These are phyloP conservation scores for Nothobranchius furzeri DNA, from an alignment of 2,113 vertebrate species.

Conservation along the genomic window DNA sequence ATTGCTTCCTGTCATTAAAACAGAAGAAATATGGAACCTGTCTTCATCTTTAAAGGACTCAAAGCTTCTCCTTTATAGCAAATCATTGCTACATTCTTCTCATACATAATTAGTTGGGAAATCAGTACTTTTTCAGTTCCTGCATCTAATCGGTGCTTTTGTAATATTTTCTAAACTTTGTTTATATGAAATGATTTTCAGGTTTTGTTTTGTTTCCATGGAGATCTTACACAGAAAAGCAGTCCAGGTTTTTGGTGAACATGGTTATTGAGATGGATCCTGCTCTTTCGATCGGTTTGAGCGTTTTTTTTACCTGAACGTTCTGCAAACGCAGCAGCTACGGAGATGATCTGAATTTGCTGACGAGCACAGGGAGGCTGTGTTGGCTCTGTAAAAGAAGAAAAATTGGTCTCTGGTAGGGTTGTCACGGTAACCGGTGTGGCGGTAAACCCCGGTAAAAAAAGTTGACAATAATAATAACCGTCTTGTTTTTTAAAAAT, in stretches of 20 bases:
- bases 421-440: too few species aligned
- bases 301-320: not conserved
- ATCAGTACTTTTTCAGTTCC: not conserved
- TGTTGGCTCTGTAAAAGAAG: not conserved
- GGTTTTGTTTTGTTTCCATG: not conserved
- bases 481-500: too few species aligned
- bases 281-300: not conserved
- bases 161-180: too few species aligned
- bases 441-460: too few species aligned
- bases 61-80: not conserved
- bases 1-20: too few species aligned
- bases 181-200: not conserved
- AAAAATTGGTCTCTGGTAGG: not conserved
- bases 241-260: too few species aligned
- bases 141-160: not conserved
- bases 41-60: not conserved
- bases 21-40: too few species aligned
- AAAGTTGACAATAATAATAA: too few species aligned
- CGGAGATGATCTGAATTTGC: not conserved
- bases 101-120: not conserved
- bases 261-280: not conserved
- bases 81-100: not conserved
- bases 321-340: not conserved
- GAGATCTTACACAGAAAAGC: not conserved
- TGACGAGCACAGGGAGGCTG: not conserved